Percentiles rank a stretch among this genome's conserved stretches.
These are phyloP conservation scores for Sphenopsis melanotis DNA, from an alignment of 2,797 vertebrate genomes.

Conservation along the genomic window DNA sequence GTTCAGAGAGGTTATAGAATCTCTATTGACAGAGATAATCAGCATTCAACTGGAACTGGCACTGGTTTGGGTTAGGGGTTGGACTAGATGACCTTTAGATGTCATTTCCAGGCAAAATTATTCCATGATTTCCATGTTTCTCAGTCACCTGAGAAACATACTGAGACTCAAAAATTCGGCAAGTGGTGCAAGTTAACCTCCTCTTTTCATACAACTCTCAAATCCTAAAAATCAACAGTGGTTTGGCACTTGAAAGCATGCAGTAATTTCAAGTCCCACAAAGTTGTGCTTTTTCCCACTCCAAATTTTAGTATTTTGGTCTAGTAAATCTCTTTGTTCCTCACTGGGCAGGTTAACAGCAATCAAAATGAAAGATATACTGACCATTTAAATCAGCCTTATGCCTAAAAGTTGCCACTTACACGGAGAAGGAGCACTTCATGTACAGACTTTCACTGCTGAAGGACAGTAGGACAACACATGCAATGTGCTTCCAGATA, in stretches of 20 bases:
- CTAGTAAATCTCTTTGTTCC: neutral
- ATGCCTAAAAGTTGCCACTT: neutral
- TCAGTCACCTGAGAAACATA: neutral
- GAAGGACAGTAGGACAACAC: neutral
- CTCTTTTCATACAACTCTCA: neutral
- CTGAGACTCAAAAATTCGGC: neutral
- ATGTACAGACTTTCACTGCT: neutral
- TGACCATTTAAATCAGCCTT: neutral
- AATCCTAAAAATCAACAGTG: neutral
- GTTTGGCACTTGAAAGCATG: neutral
- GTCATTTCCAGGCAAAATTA: neutral
- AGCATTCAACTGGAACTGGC: neutral
- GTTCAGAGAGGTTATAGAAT: neutral
- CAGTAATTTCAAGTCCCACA: neutral
- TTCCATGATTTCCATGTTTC: neutral
- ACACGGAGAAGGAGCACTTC: neutral
- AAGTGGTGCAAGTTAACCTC: neutral
- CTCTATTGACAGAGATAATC: neutral
- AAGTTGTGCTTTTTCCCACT: neutral
- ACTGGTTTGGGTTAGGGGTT: neutral
- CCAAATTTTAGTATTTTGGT: neutral
- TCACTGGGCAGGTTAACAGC: neutral
- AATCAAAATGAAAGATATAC: neutral
- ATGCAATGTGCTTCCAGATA: neutral
- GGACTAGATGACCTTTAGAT: neutral